Conservation (phyloP, 2,113 vertebrate genomes). For the Centropristis striata region DNA sequence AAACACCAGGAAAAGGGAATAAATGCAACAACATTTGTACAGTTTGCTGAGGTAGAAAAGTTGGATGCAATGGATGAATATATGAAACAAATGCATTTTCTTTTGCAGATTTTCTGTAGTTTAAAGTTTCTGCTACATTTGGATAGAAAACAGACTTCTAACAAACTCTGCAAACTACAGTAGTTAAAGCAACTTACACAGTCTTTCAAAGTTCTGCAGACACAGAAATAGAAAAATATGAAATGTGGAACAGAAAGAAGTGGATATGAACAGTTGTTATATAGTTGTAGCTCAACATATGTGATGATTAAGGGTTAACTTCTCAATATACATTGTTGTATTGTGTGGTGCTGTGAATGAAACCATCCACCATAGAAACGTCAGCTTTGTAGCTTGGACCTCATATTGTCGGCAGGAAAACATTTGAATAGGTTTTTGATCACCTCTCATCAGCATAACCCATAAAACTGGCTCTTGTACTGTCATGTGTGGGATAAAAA, state of each 20-base stretch:
- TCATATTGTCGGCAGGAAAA: too few species aligned
- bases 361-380: background rate
- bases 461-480: background rate
- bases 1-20: too few species aligned
- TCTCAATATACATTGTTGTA: background rate
- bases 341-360: constrained; percentile 21
- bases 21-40: too few species aligned
- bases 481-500: constrained; percentile 10
- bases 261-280: fast-evolving
- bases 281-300: background rate
- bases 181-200: too few species aligned
- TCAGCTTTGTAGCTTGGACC: constrained; percentile 30
- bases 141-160: too few species aligned
- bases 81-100: too few species aligned
- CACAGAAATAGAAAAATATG: background rate
- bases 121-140: too few species aligned
- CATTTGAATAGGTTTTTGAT: too few species aligned
- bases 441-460: background rate
- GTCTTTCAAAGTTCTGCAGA: background rate
- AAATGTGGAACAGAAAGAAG: background rate
- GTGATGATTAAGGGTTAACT: background rate
- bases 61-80: too few species aligned
- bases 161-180: too few species aligned
- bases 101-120: too few species aligned
- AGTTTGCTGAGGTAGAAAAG: too few species aligned